Evolutionary conservation across 2,113 vertebrate species (phyloP).

Genomic region (Agelaius tricolor): DNA sequence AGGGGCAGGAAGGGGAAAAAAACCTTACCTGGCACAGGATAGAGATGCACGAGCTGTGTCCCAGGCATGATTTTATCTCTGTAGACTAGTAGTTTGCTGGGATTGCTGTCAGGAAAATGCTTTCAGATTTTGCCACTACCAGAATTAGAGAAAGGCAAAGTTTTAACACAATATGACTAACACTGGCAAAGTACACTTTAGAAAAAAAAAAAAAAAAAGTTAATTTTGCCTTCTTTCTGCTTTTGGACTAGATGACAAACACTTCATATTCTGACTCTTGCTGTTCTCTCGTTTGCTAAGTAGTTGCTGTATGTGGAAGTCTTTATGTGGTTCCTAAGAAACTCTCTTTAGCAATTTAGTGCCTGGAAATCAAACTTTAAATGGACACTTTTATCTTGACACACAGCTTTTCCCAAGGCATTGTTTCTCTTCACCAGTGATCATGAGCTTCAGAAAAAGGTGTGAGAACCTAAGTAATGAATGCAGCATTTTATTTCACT

Average conservation of each 20-base stretch:
- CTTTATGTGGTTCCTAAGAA: neutral
- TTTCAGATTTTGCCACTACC: neutral
- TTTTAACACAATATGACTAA: neutral
- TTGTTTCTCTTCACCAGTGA: neutral
- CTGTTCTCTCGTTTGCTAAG: neutral
- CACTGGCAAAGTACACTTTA: neutral
- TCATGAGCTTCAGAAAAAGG: neutral
- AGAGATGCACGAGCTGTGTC: neutral
- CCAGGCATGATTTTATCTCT: neutral
- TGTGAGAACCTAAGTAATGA: neutral
- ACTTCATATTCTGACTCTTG: neutral
- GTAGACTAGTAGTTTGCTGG: neutral
- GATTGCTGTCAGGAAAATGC: neutral
- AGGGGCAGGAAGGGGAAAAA: neutral
- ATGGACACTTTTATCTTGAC: constrained; percentile 33
- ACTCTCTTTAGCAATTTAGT: neutral
- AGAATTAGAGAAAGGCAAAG: neutral
- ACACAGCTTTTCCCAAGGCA: neutral
- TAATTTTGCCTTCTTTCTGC: neutral
- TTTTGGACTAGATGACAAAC: neutral
- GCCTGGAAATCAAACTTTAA: neutral
- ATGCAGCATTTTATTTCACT: neutral
- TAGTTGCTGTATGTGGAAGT: neutral
- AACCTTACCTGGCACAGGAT: neutral
- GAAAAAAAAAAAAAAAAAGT: neutral